A percentile compares a stretch with the other conserved stretches of the same genome.
Conservation (phyloP, 2,888 invertebrate genomes). For the Pseudolycoriella hygida region DNA sequence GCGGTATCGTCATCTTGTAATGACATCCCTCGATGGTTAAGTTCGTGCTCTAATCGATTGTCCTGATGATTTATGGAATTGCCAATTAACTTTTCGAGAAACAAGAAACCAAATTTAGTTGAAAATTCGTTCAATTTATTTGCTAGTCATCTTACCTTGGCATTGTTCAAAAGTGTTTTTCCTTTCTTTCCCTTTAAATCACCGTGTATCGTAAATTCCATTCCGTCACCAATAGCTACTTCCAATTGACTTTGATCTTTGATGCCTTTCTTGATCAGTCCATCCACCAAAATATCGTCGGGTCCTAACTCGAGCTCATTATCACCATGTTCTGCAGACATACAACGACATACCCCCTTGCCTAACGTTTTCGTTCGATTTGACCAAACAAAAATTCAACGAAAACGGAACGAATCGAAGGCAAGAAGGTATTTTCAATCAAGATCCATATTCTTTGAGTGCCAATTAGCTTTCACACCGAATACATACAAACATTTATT, state of each 20-base stretch:
- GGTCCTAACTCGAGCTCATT: slow-evolving; percentile 44
- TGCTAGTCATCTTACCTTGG: slow-evolving; percentile 33
- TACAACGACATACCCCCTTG: slow-evolving; percentile 40
- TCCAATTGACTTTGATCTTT: slow-evolving; percentile 79
- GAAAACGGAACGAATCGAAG: not conserved
- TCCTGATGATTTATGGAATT: slow-evolving; percentile 71
- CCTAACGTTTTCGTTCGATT: slow-evolving; percentile 21
- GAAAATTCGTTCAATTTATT: slow-evolving; percentile 2
- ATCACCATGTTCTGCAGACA: slow-evolving; percentile 47
- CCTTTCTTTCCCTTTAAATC: slow-evolving; percentile 68
- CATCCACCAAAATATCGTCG: slow-evolving; percentile 62
- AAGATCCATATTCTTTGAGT: not conserved
- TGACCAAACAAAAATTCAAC: not conserved
- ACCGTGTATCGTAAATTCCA: slow-evolving; percentile 88
- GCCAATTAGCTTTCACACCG: not conserved
- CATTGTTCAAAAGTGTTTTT: slow-evolving; percentile 63
- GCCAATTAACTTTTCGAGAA: slow-evolving; percentile 36
- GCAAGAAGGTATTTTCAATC: not conserved
- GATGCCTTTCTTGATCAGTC: slow-evolving; percentile 70
- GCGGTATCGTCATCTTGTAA: slow-evolving; percentile 60
- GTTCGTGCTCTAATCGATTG: slow-evolving; percentile 56
- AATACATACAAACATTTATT: slow-evolving; percentile 1
- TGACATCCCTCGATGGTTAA: slow-evolving; percentile 52
- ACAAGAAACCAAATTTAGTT: slow-evolving; percentile 5
- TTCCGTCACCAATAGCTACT: slow-evolving; percentile 81